A percentile compares a stretch with the other conserved stretches of the same genome.
Conservation (phyloP, 2,113 vertebrate genomes). For the Microtus pennsylvanicus region DNA sequence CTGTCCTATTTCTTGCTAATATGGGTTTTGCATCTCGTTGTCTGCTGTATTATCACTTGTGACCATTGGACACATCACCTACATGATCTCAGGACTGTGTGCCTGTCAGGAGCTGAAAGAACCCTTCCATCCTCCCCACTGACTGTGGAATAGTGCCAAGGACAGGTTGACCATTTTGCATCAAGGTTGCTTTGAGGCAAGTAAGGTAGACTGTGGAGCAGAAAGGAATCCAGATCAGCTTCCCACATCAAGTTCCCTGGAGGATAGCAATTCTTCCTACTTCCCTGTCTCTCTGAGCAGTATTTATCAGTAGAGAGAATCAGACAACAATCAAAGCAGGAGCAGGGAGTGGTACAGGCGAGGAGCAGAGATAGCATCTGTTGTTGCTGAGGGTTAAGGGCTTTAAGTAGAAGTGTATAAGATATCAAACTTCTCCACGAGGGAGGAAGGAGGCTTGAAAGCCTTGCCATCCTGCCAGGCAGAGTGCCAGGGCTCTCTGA, state of each 20-base stretch:
- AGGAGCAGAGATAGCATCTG: neutral
- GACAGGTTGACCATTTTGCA: neutral
- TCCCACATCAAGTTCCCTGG: neutral
- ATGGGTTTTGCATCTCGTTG: neutral
- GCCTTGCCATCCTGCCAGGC: neutral
- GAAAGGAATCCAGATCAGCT: neutral
- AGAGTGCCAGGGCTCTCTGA: neutral
- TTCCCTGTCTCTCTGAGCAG: neutral
- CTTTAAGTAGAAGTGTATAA: neutral
- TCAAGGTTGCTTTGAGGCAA: neutral
- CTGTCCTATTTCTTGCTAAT: neutral
- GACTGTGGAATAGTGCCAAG: neutral
- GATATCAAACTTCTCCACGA: neutral
- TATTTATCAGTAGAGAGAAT: neutral
- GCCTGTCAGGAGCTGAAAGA: neutral
- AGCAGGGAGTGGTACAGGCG: neutral
- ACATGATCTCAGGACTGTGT: neutral
- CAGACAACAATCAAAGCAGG: neutral
- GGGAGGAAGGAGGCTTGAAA: neutral
- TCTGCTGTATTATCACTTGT: neutral
- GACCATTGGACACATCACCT: neutral
- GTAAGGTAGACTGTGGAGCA: neutral
- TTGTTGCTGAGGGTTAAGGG: neutral
- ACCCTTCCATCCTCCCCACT: neutral
- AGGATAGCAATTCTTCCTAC: neutral